Conservation (phyloP, 2,797 vertebrate genomes). For the Periophthalmus magnuspinnatus region DNA sequence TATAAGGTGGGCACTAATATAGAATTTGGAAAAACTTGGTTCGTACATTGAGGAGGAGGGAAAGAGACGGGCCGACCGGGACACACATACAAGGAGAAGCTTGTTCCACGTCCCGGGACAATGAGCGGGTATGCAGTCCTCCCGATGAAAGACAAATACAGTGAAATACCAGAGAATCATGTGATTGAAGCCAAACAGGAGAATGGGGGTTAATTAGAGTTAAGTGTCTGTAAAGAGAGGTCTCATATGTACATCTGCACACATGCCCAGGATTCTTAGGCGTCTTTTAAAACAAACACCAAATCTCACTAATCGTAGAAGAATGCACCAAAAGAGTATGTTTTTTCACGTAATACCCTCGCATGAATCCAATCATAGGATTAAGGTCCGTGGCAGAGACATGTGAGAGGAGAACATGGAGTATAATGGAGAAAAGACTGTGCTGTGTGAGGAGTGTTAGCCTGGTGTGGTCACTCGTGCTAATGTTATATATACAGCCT, state of each 20-base stretch:
- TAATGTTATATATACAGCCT: too few species aligned
- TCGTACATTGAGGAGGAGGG: conserved; percentile 5
- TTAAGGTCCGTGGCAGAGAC: conserved; percentile 39
- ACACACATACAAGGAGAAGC: conserved; percentile 62
- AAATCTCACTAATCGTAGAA: conserved; percentile 28
- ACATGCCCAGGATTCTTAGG: conserved; percentile 37
- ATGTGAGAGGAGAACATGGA: conserved; percentile 25
- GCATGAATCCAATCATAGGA: conserved; percentile 45
- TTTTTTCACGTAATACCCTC: conserved; percentile 58
- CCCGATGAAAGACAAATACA: conserved; percentile 59
- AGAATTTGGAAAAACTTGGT: too few species aligned
- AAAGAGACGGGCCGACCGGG: conserved; percentile 37
- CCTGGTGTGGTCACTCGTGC: too few species aligned
- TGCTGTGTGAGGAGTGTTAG: neutral
- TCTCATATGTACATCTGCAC: conserved; percentile 37
- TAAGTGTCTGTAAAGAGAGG: conserved; percentile 66
- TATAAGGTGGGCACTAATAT: conserved; percentile 2
- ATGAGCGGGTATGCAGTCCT: conserved; percentile 39
- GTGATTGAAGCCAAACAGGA: conserved; percentile 69
- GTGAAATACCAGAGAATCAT: conserved; percentile 68
- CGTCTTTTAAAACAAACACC: conserved; percentile 60
- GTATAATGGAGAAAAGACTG: conserved; percentile 16
- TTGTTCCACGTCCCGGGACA: conserved; percentile 52
- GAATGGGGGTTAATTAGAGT: conserved; percentile 75
- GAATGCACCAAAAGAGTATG: conserved; percentile 50